These are phyloP conservation scores for Prunella fulvescens DNA, from an alignment of 2,113 vertebrate species.

Conservation along the genomic window DNA sequence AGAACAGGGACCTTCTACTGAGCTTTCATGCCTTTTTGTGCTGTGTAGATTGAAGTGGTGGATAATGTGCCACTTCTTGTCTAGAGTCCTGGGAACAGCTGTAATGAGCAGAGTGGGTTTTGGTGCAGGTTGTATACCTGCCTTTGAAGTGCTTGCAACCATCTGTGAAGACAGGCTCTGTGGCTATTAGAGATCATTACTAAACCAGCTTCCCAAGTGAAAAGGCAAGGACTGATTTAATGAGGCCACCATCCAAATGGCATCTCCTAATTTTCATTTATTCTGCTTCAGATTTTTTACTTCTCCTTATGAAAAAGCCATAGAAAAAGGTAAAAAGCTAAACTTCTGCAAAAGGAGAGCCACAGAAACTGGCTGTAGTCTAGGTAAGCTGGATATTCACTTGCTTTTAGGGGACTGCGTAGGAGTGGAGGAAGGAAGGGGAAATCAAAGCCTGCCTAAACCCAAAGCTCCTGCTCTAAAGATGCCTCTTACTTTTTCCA, in stretches of 20 bases:
- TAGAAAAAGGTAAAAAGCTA: slow-evolving; percentile 30
- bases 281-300: background rate
- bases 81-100: slow-evolving; percentile 35
- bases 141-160: slow-evolving; percentile 41
- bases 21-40: slow-evolving; percentile 27
- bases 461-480: background rate
- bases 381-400: slow-evolving; percentile 48
- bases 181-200: slow-evolving; percentile 33
- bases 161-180: slow-evolving; percentile 33
- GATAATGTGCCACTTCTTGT: slow-evolving; percentile 17
- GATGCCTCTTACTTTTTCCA: slow-evolving; percentile 22
- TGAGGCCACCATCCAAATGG: slow-evolving; percentile 20
- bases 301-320: slow-evolving; percentile 31
- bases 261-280: slow-evolving; percentile 25
- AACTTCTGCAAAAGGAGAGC: slow-evolving; percentile 6
- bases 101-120: slow-evolving; percentile 22
- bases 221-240: slow-evolving; percentile 47
- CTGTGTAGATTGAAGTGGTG: background rate
- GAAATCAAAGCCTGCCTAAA: slow-evolving; percentile 15
- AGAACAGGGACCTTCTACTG: background rate
- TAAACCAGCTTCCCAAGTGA: slow-evolving; percentile 30
- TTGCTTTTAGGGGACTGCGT: slow-evolving; percentile 26
- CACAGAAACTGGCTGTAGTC: background rate
- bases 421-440: slow-evolving; percentile 49
- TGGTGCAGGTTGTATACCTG: slow-evolving; percentile 27